These are phyloP conservation scores for Clytia hemisphaerica DNA, from an alignment of 30 jellyfish, hydroid and myxozoan genomes.

Conservation along the genomic window DNA sequence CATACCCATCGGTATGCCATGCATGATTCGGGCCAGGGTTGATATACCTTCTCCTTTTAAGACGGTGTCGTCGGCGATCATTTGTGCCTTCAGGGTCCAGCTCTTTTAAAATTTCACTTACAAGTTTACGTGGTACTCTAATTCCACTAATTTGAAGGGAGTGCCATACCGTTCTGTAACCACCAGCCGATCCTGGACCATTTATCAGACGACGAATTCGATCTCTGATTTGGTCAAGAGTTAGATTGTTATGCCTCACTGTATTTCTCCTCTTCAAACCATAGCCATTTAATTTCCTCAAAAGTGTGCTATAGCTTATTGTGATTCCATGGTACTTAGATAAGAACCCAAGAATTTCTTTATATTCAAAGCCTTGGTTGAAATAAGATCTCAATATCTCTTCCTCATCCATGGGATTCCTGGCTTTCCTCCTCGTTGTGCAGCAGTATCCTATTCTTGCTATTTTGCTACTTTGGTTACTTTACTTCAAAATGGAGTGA, in stretches of 20 bases:
- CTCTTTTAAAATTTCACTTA: slow-evolving; percentile 21
- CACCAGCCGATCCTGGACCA: slow-evolving; percentile 40
- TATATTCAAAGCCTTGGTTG: slow-evolving; percentile 19
- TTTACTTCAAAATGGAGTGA: too few species aligned
- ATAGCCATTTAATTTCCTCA: too few species aligned
- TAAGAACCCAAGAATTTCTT: background rate
- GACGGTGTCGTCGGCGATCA: slow-evolving; percentile 16
- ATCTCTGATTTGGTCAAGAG: slow-evolving; percentile 4
- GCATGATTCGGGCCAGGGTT: slow-evolving; percentile 25
- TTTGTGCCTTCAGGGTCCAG: slow-evolving; percentile 42
- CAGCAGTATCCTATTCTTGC: too few species aligned
- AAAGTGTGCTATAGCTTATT: slow-evolving; percentile 28
- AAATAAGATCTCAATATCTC: slow-evolving; percentile 11
- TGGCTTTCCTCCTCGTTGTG: too few species aligned
- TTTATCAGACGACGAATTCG: slow-evolving; percentile 8
- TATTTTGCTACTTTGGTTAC: too few species aligned
- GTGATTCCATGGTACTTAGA: background rate
- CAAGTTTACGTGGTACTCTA: slow-evolving; percentile 33
- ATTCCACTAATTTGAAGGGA: slow-evolving; percentile 29
- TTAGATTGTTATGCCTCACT: background rate
- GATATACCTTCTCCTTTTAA: slow-evolving; percentile 1
- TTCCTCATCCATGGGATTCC: too few species aligned
- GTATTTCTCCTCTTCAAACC: slow-evolving; percentile 12
- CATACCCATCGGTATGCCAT: slow-evolving; percentile 29
- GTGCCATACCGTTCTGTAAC: slow-evolving; percentile 44